These are phyloP conservation scores for Paguma larvata DNA, from an alignment of 2,797 vertebrate species.

Conservation along the genomic window DNA sequence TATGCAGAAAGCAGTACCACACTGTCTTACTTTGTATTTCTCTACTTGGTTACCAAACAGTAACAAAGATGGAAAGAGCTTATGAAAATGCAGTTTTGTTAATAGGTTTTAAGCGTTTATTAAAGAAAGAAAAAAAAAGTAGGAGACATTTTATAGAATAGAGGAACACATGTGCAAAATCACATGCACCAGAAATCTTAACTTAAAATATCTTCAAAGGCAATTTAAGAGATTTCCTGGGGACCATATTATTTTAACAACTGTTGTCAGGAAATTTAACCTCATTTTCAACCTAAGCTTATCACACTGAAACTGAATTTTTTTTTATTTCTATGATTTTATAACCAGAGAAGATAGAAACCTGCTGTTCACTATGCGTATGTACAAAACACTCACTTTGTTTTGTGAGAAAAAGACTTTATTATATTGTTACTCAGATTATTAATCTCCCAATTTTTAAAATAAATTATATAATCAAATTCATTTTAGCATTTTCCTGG, in stretches of 20 bases:
- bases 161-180: background rate
- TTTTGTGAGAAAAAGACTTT: background rate
- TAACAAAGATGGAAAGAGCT: background rate
- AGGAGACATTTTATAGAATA: background rate
- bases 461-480: background rate
- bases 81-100: background rate
- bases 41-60: background rate
- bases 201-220: constrained; percentile 64
- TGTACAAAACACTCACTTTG: background rate
- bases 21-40: background rate
- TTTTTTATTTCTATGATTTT: background rate
- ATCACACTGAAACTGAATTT: background rate
- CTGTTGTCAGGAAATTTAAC: constrained; percentile 38
- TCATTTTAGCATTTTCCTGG: background rate
- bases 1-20: background rate
- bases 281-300: constrained; percentile 35
- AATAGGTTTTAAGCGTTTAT: background rate
- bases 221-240: background rate
- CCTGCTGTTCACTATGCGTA: background rate
- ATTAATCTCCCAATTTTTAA: background rate
- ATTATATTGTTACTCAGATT: background rate
- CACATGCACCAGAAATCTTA: background rate
- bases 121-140: background rate
- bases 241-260: constrained; percentile 56
- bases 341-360: constrained; percentile 5